Evolutionary conservation across 1,140 invertebrate genomes (phyloP).

Genomic region (Halyomorpha halys): DNA sequence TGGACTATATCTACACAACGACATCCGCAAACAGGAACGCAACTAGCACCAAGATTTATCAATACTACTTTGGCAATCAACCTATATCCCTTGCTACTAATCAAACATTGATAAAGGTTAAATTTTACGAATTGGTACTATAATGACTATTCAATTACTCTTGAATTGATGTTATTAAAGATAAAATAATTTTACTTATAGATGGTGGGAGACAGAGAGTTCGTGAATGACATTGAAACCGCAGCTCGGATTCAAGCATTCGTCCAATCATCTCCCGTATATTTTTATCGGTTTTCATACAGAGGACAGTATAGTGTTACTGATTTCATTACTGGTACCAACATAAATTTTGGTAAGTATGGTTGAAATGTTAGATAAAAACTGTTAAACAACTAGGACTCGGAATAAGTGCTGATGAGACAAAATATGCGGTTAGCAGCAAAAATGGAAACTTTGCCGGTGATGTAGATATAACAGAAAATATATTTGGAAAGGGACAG

Average conservation of each 20-base stretch:
- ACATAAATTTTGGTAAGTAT: neutral
- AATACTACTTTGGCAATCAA: neutral
- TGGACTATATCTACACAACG: neutral
- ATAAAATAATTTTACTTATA: neutral
- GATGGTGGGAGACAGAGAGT: neutral
- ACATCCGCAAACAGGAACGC: neutral
- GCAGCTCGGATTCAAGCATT: neutral
- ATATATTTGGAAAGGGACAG: too few relatives aligned
- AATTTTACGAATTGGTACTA: too few relatives aligned
- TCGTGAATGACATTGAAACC: neutral
- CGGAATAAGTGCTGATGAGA: too few relatives aligned
- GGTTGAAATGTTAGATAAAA: neutral
- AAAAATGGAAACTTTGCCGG: too few relatives aligned
- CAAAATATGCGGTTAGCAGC: too few relatives aligned
- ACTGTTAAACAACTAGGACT: too few relatives aligned
- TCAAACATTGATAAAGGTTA: neutral
- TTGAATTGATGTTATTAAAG: too few relatives aligned
- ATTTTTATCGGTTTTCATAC: conserved; percentile 1
- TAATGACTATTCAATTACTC: too few relatives aligned
- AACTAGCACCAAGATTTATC: neutral
- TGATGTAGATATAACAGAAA: too few relatives aligned
- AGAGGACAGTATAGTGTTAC: neutral
- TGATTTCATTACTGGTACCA: neutral
- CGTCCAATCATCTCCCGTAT: neutral
- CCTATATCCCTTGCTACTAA: neutral